Evolutionary conservation across 1,140 invertebrate genomes (phyloP).

Genomic region (Notospermus geniculatus): DNA sequence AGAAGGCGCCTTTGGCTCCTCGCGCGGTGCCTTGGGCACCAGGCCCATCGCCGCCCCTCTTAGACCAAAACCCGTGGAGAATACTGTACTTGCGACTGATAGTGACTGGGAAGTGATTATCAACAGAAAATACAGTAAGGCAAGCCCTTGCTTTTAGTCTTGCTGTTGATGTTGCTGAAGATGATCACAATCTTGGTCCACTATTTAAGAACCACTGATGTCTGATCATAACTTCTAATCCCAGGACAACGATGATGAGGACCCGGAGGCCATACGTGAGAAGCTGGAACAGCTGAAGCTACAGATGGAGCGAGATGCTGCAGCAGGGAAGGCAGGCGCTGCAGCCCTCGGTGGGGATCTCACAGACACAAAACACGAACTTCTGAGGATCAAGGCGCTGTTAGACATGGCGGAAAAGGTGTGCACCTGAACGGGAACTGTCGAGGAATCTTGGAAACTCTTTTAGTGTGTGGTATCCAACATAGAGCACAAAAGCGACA

Average conservation of each 20-base stretch:
- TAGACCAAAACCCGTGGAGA: too few species aligned
- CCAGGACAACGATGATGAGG: neutral
- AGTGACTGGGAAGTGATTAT: too few species aligned
- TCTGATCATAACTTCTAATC: too few species aligned
- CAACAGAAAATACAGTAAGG: too few species aligned
- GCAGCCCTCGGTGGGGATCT: slow-evolving; percentile 44
- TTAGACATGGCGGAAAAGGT: slow-evolving; percentile 58
- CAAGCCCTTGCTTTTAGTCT: too few species aligned
- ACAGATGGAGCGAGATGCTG: neutral
- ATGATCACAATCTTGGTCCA: too few species aligned
- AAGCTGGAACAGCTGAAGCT: neutral
- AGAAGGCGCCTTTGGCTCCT: too few species aligned
- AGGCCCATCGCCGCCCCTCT: too few species aligned
- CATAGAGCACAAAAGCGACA: too few species aligned
- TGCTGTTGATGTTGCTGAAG: too few species aligned
- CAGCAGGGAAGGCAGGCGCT: slow-evolving; percentile 17
- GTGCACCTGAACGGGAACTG: neutral
- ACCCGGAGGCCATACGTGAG: neutral
- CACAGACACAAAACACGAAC: slow-evolving; percentile 51
- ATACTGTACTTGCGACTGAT: neutral
- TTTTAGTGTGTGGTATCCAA: neutral
- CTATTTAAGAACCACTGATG: too few species aligned
- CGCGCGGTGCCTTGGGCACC: too few species aligned
- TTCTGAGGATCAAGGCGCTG: slow-evolving; percentile 57
- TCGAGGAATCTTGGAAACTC: neutral